Evolutionary conservation across 2,888 invertebrate genomes (phyloP), one percentile per base, ranked within the genome.

Genomic region (Sarcophaga subvicina): DNA sequence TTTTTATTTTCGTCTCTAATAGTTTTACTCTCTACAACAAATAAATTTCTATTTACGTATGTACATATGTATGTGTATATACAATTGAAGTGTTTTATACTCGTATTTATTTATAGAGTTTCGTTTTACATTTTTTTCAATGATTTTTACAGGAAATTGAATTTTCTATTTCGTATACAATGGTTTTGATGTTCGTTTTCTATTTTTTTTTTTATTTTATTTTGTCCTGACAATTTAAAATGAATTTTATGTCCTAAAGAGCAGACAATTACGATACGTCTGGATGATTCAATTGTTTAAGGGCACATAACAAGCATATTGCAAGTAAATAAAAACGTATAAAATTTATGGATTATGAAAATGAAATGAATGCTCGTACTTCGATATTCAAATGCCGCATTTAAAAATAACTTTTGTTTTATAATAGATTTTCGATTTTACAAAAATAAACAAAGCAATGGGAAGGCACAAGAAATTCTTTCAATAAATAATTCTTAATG

Each of bases 71-170:
- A 3, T 49, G 12, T 27, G 27, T 22, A 22, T 22, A 22, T 22
- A 22, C 27, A 27, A 27, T 27, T 27, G 27, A 27, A 27, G 27
- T 27, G 27, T 27, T 27, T 27, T 27, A 27, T 81, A 70, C 78
- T 72, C 60, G 22, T 22, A 62, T 64, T 59, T 72, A 27, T 75
- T 66, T 84, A 22, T 49, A 66, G 22, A 22, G 54, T 25, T 81
- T 73, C 47, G 62, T 72, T 82, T 76, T 75, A 45, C 62, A 62
- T 80, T 75, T 87, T 79, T 85, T 83, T 78, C 80, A 67, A 84
- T 80, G 76, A 80, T 75, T 87, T 87, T 88, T 69, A 76, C 83
- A 77, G 87, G 87, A 88, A 88, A 88, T 87, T 88, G 72, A 78
- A 87, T 88, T 85, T 85, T 85, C 76, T 76, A 67, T 76, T 25